These are phyloP conservation scores for Drosophila demipolita DNA, from an alignment of 2,888 invertebrate genomes.

Conservation along the genomic window DNA sequence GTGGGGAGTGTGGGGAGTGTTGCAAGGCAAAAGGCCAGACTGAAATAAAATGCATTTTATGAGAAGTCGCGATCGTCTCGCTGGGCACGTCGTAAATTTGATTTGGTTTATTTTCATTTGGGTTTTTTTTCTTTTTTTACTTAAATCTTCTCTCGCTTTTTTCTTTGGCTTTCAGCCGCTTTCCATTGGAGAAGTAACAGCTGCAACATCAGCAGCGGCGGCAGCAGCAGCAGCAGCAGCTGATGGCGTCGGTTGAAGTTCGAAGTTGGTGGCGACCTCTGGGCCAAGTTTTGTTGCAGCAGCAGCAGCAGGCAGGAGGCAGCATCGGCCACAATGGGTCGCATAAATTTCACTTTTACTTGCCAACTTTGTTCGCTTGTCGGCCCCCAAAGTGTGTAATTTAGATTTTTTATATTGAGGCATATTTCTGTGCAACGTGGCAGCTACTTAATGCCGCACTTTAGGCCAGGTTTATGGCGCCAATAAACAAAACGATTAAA, in stretches of 20 bases:
- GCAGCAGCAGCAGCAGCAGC: slow-evolving; percentile 10
- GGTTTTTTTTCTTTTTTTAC: slow-evolving; percentile 33
- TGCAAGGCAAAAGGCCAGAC: slow-evolving; percentile 33
- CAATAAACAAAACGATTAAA: slow-evolving; percentile 12
- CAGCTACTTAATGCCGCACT: slow-evolving; percentile 49
- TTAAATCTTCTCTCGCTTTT: slow-evolving; percentile 12
- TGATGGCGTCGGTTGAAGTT: slow-evolving; percentile 51
- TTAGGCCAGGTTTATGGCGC: slow-evolving; percentile 11
- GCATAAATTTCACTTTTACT: slow-evolving; percentile 79
- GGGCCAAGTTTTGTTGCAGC: slow-evolving; percentile 47
- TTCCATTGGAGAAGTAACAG: slow-evolving; percentile 47
- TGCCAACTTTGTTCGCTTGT: slow-evolving; percentile 16
- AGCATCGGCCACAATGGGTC: slow-evolving; percentile 36
- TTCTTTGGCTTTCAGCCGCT: slow-evolving; percentile 35
- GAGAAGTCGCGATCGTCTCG: slow-evolving; percentile 55
- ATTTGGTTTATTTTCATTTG: slow-evolving; percentile 80
- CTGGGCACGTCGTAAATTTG: slow-evolving; percentile 80
- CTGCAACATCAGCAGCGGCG: slow-evolving; percentile 6
- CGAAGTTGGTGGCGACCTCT: slow-evolving; percentile 57
- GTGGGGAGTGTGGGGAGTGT: background rate
- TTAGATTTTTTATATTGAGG: slow-evolving; percentile 56
- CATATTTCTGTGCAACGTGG: slow-evolving; percentile 50
- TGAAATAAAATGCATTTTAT: slow-evolving; percentile 65
- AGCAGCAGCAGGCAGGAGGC: background rate
- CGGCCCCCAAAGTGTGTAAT: slow-evolving; percentile 31